These are phyloP conservation scores for Pantherophis alleghaniensis DNA, from an alignment of 2,797 vertebrate genomes.

Conservation along the genomic window DNA sequence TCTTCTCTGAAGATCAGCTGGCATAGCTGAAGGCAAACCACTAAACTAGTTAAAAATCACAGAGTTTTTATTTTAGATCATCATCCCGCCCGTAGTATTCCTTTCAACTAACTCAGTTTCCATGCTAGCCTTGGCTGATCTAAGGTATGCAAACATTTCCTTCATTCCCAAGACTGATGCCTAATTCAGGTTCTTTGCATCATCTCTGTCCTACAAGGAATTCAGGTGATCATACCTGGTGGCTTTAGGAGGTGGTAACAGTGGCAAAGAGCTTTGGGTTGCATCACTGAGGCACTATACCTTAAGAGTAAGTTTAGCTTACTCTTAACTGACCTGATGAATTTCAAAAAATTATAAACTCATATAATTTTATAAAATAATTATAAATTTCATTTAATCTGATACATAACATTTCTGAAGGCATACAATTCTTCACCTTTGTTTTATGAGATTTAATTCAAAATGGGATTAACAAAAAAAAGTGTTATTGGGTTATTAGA, in stretches of 20 bases:
- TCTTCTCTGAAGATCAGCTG: conserved; percentile 14
- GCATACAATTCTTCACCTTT: not conserved
- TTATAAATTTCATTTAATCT: not conserved
- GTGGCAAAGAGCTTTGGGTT: not conserved
- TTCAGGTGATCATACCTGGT: not conserved
- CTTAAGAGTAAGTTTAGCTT: not conserved
- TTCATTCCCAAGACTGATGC: not conserved
- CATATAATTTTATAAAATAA: not conserved
- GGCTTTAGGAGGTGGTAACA: not conserved
- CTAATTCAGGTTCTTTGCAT: not conserved
- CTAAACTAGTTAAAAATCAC: not conserved
- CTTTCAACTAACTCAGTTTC: not conserved
- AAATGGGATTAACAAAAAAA: not conserved
- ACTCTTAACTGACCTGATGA: not conserved
- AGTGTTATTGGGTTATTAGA: not conserved
- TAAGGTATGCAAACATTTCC: not conserved
- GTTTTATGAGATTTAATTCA: not conserved
- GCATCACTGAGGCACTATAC: not conserved
- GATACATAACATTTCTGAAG: not conserved
- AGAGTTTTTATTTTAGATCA: not conserved
- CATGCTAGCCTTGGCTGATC: not conserved
- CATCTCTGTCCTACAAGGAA: not conserved
- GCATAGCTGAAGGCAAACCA: conserved; percentile 18
- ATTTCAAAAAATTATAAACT: not conserved
- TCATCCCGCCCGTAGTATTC: not conserved